These are phyloP conservation scores for Griposia aprilina DNA, from an alignment of 2,888 invertebrate species.

Conservation along the genomic window DNA sequence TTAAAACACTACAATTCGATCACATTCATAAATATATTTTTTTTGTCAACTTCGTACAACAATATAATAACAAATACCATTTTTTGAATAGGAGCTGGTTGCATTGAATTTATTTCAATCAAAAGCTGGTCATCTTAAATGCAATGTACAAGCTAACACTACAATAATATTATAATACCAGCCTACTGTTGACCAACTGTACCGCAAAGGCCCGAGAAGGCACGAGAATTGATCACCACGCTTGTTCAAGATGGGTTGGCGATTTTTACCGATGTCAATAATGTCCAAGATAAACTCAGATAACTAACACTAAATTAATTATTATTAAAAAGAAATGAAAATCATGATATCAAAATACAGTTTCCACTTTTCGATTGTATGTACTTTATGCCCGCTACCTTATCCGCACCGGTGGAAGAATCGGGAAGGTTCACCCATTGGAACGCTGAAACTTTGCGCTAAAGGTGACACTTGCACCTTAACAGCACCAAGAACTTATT, in stretches of 20 bases:
- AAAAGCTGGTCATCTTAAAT: too few species aligned
- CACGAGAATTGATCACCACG: too few species aligned
- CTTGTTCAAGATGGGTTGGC: too few species aligned
- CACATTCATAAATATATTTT: not conserved
- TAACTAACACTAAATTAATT: not conserved
- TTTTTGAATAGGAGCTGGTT: too few species aligned
- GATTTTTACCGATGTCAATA: too few species aligned
- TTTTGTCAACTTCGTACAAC: not conserved
- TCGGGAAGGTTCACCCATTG: conserved; percentile 55
- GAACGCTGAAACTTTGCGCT: conserved; percentile 68
- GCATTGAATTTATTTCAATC: too few species aligned
- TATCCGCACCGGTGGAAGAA: not conserved
- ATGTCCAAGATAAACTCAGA: too few species aligned
- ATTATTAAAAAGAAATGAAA: too few species aligned
- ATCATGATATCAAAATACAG: not conserved
- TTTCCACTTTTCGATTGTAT: not conserved
- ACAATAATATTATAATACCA: too few species aligned
- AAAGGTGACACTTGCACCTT: conserved; percentile 77
- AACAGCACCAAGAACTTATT: conserved; percentile 67
- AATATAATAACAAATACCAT: not conserved
- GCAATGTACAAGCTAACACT: too few species aligned
- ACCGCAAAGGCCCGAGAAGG: too few species aligned
- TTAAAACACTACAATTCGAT: not conserved
- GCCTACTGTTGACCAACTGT: too few species aligned
- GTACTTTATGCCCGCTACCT: conserved; percentile 32